Conservation (phyloP, 2,113 vertebrate genomes). For the Galbula dea region DNA sequence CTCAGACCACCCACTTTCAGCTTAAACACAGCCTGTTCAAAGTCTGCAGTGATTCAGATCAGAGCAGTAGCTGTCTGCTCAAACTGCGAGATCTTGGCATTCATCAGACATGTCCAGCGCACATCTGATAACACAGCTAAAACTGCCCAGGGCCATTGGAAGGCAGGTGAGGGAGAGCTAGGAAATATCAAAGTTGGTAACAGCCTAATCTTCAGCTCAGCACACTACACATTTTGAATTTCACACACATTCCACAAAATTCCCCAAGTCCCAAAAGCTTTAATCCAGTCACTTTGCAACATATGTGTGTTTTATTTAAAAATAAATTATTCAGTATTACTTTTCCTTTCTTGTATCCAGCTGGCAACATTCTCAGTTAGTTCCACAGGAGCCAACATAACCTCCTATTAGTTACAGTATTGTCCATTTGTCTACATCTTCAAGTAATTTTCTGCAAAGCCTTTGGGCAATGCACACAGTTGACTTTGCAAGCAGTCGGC, state of each 20-base stretch:
- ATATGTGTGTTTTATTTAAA: conserved; percentile 50
- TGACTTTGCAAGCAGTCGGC: background rate
- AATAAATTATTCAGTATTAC: conserved; percentile 57
- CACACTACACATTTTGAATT: conserved; percentile 43
- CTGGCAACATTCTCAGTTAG: conserved; percentile 24
- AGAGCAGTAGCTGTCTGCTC: conserved; percentile 48
- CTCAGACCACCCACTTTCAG: conserved; percentile 62
- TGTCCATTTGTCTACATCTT: conserved; percentile 22
- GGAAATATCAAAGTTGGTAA: conserved; percentile 43
- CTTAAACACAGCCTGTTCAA: conserved; percentile 45
- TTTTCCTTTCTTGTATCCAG: conserved; percentile 52
- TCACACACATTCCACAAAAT: conserved; percentile 56
- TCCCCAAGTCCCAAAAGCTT: conserved; percentile 48
- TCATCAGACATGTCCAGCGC: conserved; percentile 27
- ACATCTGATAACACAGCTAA: conserved; percentile 8
- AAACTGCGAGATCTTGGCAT: conserved; percentile 38
- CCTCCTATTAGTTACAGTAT: background rate
- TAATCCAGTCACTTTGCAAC: conserved; percentile 56
- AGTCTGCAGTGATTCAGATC: conserved; percentile 31
- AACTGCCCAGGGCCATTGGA: conserved; percentile 47
- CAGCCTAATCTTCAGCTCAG: conserved; percentile 35
- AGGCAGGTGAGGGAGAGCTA: conserved; percentile 44
- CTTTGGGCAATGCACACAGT: background rate
- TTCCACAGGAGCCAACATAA: background rate
- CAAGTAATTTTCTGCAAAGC: background rate